Base-by-base conservation (phyloP, 2,888 invertebrate genomes). In the Parnassius smintheus region DNA sequence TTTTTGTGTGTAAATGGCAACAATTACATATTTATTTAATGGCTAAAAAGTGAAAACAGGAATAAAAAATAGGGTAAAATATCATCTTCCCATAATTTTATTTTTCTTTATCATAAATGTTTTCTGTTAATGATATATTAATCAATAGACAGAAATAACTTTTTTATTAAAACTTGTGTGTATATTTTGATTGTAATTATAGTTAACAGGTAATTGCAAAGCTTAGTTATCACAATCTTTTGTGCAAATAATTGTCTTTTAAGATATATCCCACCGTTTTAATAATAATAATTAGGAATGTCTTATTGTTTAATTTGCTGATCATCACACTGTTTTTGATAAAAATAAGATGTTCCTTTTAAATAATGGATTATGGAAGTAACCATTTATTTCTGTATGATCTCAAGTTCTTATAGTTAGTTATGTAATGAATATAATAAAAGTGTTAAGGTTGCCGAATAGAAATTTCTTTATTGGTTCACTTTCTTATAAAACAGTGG, bases 251-350 rank as follows among this genome's bases (percentile, higher is more conserved):
- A 61, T 64, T 49, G 53, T 59, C 45, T 56, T 67, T 64, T 57
- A 54, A 50, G 56, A 56, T 53, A 59, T 64, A 65, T 63, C 68
- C 67, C 67, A 66, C 68, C 66, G 66, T 64, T 68, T 63, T 62
- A 61, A 62, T 55, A 62, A 63, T 55, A 18, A 18, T 62, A 54
- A 59, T 59, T 61, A 59, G 46, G 55, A 59, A 63, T 51, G 56
- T 49, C n/a, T n/a, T 18, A 50, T 56, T 54, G 45, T 59, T 22
- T 51, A 22, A 59, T 56, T 55, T 46, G 41, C 55, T 35, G 22
- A 62, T 52, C 4, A 58, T 54, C 44, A 50, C 54, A 58, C 35
- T 13, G 44, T 50, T 4, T 42, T 13, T 49, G 49, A 18, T 42
- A 49, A 45, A 18, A 48, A 10, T 54, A 45, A 56, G 45, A n/a